Evolutionary conservation across 2,888 invertebrate species (phyloP), one percentile per base, ranked within the genome.

Genomic region (Aplocera efformata): DNA sequence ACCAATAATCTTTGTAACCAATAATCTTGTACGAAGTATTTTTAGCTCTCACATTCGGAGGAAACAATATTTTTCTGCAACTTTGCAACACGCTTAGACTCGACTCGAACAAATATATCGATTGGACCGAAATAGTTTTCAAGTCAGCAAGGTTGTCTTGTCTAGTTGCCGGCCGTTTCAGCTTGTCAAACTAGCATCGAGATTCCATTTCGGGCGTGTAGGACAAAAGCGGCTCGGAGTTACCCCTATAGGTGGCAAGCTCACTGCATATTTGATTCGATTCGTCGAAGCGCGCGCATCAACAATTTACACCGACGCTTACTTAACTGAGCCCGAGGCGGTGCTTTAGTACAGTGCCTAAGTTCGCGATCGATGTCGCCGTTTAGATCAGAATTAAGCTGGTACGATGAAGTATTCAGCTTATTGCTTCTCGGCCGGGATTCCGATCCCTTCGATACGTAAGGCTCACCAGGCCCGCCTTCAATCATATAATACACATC

Each of bases 201-300:
- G 63, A 63, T 67, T 74, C 71, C 67, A 70, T 71, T 72, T 70
- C 61, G 58, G 58, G 60, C 53, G 56, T 60, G 61, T 60, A 36
- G 53, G 32, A 54, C 45, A 32, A 36, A 44, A 44, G 40, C 49
- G 53, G 45, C 53, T 50, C 51, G 50, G 55, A 60, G 52, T 60
- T 60, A 59, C 37, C 61, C 58, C 59, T 62, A 49, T 60, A 68
- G 57, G 66, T 61, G 62, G 62, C 54, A 72, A 71, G 59, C 57
- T 56, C 62, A 64, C 62, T 85, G 73, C 79, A 83, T 85, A 83
- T 84, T 84, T 83, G 74, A 84, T 85, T 68, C 53, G 61, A 51
- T 58, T 59, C 51, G 56, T 53, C 60, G 50, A 56, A 60, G 60
- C 67, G 69, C 63, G 68, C 66, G 67, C 71, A 72, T 79, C 69